Conservation (phyloP, 2,797 vertebrate species). For the Ciconia nigra region DNA sequence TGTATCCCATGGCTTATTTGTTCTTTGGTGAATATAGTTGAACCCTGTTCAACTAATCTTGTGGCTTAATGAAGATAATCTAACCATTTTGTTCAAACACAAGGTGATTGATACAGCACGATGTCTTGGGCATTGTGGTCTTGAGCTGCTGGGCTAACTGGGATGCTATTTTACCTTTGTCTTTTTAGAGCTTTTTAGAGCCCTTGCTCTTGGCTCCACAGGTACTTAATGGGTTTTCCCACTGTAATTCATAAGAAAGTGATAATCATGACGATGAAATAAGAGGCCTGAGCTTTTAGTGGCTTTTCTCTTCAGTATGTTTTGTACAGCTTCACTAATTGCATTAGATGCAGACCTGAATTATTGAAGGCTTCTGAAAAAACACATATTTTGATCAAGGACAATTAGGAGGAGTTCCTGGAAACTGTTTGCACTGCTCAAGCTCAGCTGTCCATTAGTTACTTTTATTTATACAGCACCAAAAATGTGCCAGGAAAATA, state of each 20-base stretch:
- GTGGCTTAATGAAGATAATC: background rate
- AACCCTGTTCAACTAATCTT: background rate
- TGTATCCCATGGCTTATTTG: background rate
- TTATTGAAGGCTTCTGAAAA: constrained; percentile 11
- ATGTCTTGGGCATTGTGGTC: background rate
- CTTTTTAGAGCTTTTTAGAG: background rate
- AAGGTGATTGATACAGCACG: background rate
- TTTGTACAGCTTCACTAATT: background rate
- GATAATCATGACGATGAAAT: background rate
- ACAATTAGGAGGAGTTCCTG: background rate
- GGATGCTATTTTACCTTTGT: background rate
- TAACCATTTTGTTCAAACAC: background rate
- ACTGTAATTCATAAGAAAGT: background rate
- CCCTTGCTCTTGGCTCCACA: background rate
- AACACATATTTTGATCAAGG: background rate
- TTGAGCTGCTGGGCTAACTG: background rate
- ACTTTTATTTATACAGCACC: background rate
- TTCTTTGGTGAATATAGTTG: background rate
- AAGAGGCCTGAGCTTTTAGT: background rate
- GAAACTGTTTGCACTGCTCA: background rate
- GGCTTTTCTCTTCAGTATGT: background rate
- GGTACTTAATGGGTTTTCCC: background rate
- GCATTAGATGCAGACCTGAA: background rate
- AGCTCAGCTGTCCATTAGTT: background rate
- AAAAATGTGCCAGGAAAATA: background rate